phyloP scores from a whole-genome alignment of 2,113 vertebrate genomes.

The Ptyas mucosa region DNA sequence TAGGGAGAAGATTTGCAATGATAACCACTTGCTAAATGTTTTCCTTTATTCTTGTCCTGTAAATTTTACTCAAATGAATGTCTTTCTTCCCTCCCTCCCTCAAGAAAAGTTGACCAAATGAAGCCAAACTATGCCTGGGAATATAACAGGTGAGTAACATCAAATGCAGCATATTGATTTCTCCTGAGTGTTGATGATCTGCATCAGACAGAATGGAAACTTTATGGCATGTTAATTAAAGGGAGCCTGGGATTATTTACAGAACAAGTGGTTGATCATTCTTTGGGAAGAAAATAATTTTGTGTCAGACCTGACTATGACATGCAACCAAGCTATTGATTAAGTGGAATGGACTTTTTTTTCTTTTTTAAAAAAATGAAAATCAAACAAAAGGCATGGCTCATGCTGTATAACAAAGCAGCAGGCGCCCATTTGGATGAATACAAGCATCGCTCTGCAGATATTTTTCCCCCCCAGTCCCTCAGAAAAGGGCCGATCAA shows the following conservation, averaged over 20 bases:
- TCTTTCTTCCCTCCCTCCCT: neutral
- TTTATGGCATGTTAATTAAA: slow-evolving; percentile 55
- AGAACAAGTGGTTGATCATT: slow-evolving; percentile 26
- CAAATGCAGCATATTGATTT: slow-evolving; percentile 63
- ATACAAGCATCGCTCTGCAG: slow-evolving; percentile 24
- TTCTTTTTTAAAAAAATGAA: too few species aligned
- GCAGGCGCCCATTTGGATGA: slow-evolving; percentile 46
- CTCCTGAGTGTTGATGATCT: slow-evolving; percentile 40
- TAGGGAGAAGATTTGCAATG: neutral
- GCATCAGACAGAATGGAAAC: slow-evolving; percentile 42
- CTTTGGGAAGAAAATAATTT: slow-evolving; percentile 24
- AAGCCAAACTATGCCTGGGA: slow-evolving; percentile 33
- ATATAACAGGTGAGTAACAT: slow-evolving; percentile 51
- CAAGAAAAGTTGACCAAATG: slow-evolving; percentile 29
- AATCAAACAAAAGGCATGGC: slow-evolving; percentile 5
- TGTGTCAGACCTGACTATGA: slow-evolving; percentile 40
- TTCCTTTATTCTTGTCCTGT: neutral
- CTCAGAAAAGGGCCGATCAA: slow-evolving; percentile 33
- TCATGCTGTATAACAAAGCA: slow-evolving; percentile 31
- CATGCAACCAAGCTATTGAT: slow-evolving; percentile 43
- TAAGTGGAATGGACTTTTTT: too few species aligned
- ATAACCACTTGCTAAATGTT: neutral
- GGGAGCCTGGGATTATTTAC: slow-evolving; percentile 36
- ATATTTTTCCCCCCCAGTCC: slow-evolving; percentile 13
- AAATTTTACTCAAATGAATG: neutral